Evolutionary conservation across 2,888 invertebrate genomes (phyloP).

Genomic region (Acanthosoma haemorrhoidale): DNA sequence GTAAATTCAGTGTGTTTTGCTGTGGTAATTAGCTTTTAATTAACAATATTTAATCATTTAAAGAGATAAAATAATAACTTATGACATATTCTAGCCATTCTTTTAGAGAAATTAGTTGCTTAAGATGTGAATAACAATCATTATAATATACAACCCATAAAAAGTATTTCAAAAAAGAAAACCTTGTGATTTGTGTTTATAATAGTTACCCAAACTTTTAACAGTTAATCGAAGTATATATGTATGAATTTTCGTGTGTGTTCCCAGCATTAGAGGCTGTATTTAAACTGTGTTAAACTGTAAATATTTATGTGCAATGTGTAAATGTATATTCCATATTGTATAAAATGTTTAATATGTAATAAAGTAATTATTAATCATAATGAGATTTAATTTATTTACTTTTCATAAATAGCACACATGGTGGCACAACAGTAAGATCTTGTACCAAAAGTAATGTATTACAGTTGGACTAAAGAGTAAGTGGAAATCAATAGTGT

Average conservation of each 20-base stretch:
- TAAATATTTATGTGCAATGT: background rate
- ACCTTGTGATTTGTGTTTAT: constrained; percentile 14
- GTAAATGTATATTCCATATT: background rate
- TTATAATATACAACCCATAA: too few relatives aligned
- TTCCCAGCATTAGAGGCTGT: background rate
- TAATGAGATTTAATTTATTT: too few relatives aligned
- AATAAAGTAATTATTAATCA: background rate
- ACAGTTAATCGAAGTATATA: background rate
- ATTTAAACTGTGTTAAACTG: background rate
- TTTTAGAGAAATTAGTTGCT: background rate
- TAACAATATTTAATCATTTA: background rate
- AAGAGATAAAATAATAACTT: background rate
- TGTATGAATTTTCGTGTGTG: background rate
- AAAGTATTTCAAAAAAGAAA: background rate
- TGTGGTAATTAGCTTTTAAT: background rate
- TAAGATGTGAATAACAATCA: constrained; percentile 18
- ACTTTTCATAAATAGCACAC: too few relatives aligned
- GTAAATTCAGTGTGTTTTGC: background rate
- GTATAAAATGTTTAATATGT: background rate
- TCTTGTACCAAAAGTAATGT: too few relatives aligned
- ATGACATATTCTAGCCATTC: background rate
- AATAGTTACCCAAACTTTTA: background rate
- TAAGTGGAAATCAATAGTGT: too few relatives aligned
- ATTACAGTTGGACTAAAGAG: too few relatives aligned
- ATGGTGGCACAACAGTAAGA: too few relatives aligned